These are phyloP conservation scores for Cryptocephalus moraei DNA, from an alignment of 2,888 invertebrate genomes.

Conservation along the genomic window DNA sequence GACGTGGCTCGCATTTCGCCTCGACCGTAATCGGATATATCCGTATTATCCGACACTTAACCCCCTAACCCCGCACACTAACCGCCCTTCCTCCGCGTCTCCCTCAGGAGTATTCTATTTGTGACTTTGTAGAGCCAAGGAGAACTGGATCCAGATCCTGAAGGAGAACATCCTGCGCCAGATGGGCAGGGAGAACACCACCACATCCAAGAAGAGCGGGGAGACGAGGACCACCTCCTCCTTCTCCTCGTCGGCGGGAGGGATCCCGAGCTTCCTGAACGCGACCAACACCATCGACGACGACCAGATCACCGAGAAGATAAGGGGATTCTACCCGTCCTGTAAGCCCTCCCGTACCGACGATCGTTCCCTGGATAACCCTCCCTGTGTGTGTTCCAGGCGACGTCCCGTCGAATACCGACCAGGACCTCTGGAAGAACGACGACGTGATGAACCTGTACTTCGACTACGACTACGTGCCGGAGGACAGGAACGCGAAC, in stretches of 20 bases:
- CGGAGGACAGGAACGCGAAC: slow-evolving; percentile 35
- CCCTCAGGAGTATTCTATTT: neutral
- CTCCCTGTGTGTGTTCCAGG: slow-evolving; percentile 33
- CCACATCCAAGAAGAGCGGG: slow-evolving; percentile 12
- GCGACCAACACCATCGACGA: slow-evolving; percentile 18
- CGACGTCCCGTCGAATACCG: slow-evolving; percentile 44
- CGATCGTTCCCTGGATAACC: neutral
- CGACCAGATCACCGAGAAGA: slow-evolving; percentile 29
- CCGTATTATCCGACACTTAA: too few species aligned
- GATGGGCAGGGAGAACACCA: slow-evolving; percentile 16
- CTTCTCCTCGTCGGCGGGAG: slow-evolving; percentile 13
- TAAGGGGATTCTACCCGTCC: slow-evolving; percentile 33
- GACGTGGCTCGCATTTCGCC: too few species aligned
- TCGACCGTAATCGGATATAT: too few species aligned
- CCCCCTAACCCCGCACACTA: too few species aligned
- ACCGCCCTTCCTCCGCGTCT: too few species aligned
- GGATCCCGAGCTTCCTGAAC: slow-evolving; percentile 20
- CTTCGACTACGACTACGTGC: slow-evolving; percentile 42
- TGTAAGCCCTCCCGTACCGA: slow-evolving; percentile 33
- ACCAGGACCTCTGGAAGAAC: slow-evolving; percentile 44
- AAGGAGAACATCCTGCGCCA: slow-evolving; percentile 24
- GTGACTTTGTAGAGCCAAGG: slow-evolving; percentile 17
- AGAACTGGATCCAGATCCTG: slow-evolving; percentile 23
- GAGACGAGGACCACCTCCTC: too few species aligned
- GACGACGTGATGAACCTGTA: slow-evolving; percentile 45